Evolutionary conservation across 2,113 vertebrate genomes (phyloP).

Genomic region (Smithornis capensis): DNA sequence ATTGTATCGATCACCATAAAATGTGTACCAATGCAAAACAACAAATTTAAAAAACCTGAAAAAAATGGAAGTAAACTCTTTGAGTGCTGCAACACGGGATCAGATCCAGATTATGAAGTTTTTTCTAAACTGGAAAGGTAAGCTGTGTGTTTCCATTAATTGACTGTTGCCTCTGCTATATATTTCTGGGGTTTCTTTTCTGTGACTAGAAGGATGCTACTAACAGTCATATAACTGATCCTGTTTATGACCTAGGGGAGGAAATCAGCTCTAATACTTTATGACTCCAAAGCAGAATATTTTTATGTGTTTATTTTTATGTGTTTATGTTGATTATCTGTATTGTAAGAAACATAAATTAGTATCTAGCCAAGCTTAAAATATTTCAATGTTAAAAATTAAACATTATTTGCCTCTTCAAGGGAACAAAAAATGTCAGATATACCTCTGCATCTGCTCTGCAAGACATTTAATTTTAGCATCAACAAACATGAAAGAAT

Average conservation of each 20-base stretch:
- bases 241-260: neutral
- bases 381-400: neutral
- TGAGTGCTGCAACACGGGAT: neutral
- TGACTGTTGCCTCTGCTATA: neutral
- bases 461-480: neutral
- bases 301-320: too few species aligned
- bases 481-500: neutral
- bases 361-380: neutral
- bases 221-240: constrained; percentile 19
- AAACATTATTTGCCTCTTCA: neutral
- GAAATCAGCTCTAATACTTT: neutral
- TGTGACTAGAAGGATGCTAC: neutral
- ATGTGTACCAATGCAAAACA: neutral
- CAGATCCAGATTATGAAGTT: neutral
- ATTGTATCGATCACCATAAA: neutral
- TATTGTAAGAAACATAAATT: neutral
- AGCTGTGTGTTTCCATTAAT: neutral
- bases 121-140: neutral
- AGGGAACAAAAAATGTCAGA: neutral
- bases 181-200: neutral
- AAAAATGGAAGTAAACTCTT: neutral
- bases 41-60: neutral
- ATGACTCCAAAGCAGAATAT: neutral
- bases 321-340: neutral
- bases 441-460: neutral